Evolutionary conservation across 2,888 invertebrate genomes (phyloP).

Genomic region (Plebejus argus): DNA sequence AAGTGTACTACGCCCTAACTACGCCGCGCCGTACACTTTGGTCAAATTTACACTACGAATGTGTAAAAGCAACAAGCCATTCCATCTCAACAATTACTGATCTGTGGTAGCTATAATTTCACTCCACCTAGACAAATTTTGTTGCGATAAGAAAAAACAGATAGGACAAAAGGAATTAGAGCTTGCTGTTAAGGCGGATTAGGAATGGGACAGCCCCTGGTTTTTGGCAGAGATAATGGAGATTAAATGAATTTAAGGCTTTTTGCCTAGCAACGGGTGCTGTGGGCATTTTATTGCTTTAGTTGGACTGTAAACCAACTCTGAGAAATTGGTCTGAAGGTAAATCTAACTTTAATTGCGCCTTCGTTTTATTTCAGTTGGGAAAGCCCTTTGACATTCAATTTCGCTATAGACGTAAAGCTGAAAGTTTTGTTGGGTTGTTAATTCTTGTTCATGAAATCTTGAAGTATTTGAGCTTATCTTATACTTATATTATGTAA

Average conservation of each 20-base stretch:
- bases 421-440: neutral
- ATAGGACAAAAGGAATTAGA: conserved; percentile 68
- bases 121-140: conserved; percentile 75
- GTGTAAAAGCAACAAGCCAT: neutral
- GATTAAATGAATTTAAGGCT: conserved; percentile 67
- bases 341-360: conserved; percentile 22
- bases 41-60: neutral
- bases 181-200: conserved; percentile 70
- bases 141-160: conserved; percentile 77
- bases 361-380: conserved; percentile 22
- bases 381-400: conserved; percentile 16
- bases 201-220: conserved; percentile 59
- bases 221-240: conserved; percentile 64
- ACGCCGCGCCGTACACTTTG: neutral
- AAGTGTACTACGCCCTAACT: neutral
- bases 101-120: conserved; percentile 30
- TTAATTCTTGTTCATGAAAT: neutral
- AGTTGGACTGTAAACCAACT: conserved; percentile 43
- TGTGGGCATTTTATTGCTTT: conserved; percentile 45
- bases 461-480: neutral
- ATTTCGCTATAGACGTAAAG: neutral
- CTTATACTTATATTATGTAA: neutral
- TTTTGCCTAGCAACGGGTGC: conserved; percentile 41
- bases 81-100: neutral
- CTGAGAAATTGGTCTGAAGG: conserved; percentile 36